Conservation (phyloP, 2,113 vertebrate species). For the Myotis yumanensis region DNA sequence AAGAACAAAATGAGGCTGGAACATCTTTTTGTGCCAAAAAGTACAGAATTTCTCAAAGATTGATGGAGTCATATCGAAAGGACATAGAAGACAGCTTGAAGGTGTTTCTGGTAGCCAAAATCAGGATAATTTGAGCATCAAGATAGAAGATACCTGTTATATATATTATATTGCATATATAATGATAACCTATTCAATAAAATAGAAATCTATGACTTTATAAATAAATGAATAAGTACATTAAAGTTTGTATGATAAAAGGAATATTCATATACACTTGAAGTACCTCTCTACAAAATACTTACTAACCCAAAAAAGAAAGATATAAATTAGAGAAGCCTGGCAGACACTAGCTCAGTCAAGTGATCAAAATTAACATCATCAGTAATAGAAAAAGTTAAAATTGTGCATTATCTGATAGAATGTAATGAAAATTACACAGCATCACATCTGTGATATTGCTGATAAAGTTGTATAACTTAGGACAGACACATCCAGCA, state of each 20-base stretch:
- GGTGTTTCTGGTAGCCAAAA: not conserved
- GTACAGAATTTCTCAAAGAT: not conserved
- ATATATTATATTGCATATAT: not conserved
- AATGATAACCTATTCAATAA: not conserved
- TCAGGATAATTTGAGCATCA: not conserved
- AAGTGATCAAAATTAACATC: not conserved
- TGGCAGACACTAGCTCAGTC: not conserved
- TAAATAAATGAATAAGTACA: not conserved
- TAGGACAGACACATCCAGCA: not conserved
- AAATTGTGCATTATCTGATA: not conserved
- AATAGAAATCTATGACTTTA: not conserved
- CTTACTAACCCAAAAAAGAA: not conserved
- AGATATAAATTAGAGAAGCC: not conserved
- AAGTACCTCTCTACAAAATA: not conserved
- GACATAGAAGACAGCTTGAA: not conserved
- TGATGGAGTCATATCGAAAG: not conserved
- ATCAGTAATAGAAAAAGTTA: not conserved
- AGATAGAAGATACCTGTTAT: not conserved
- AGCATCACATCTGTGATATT: not conserved
- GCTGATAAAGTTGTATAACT: not conserved
- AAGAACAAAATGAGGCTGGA: not conserved
- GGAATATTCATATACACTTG: not conserved
- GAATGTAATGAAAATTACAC: not conserved
- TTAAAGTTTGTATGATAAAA: not conserved
- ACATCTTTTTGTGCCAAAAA: not conserved